These are phyloP conservation scores for Drosophila erecta DNA, from an alignment of 1,140 invertebrate genomes.

Conservation along the genomic window DNA sequence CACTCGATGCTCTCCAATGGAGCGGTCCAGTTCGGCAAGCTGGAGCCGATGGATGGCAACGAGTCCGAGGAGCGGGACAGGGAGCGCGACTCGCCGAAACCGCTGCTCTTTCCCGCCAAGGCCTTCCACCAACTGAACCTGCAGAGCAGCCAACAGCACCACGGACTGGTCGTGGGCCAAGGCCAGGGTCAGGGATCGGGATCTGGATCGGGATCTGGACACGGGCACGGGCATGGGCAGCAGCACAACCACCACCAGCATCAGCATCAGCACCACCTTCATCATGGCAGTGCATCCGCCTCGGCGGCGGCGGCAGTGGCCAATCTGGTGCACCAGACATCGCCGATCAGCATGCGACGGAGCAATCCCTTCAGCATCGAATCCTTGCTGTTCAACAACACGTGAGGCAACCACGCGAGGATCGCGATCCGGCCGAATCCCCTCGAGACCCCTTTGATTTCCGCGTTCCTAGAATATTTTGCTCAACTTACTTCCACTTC, in stretches of 20 bases:
- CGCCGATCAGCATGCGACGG: slow-evolving; percentile 86
- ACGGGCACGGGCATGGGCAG: slow-evolving; percentile 6
- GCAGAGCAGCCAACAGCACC: slow-evolving; percentile 66
- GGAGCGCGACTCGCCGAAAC: slow-evolving; percentile 52
- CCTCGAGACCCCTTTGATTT: slow-evolving; percentile 6
- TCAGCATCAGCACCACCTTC: slow-evolving; percentile 20
- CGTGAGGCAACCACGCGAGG: slow-evolving; percentile 85
- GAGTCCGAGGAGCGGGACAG: slow-evolving; percentile 55
- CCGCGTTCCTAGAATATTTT: slow-evolving; percentile 44
- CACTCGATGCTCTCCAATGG: slow-evolving; percentile 41
- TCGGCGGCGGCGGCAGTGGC: slow-evolving; percentile 63
- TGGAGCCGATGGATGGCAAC: slow-evolving; percentile 40
- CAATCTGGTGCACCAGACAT: slow-evolving; percentile 84
- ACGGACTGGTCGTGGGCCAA: slow-evolving; percentile 7
- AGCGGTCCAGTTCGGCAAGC: slow-evolving; percentile 33
- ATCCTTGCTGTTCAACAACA: slow-evolving; percentile 90
- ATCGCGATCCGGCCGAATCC: neutral
- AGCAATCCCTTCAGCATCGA: slow-evolving; percentile 94
- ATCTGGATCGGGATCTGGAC: slow-evolving; percentile 12
- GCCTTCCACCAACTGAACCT: slow-evolving; percentile 71
- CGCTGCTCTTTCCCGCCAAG: slow-evolving; percentile 73
- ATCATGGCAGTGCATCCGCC: slow-evolving; percentile 24
- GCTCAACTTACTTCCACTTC: slow-evolving; percentile 13
- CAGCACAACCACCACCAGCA: slow-evolving; percentile 7
- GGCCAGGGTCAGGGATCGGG: slow-evolving; percentile 22